Evolutionary conservation across 2,888 invertebrate genomes (phyloP), one percentile per base, ranked within the genome.

Genomic region (Meloe dianella): DNA sequence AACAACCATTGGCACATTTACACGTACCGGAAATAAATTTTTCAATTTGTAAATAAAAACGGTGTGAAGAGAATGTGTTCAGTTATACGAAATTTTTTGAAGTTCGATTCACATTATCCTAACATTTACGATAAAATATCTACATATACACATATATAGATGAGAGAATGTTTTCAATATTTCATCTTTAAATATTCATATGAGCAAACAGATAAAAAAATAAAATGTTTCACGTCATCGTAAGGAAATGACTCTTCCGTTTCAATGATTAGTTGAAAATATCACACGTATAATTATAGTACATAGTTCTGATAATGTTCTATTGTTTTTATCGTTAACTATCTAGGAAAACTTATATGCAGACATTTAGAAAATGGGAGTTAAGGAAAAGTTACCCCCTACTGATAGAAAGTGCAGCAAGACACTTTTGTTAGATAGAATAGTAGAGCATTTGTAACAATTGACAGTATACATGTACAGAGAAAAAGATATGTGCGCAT

Each of bases 1-100:
- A 76, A 74, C 66, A 72, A 66, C 68, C 74, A 70, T 77, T 78
- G 74, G 75, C 77, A 76, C 77, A 75, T 77, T 77, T 76, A 74
- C 77, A 76, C 75, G 74, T 71, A 72, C 68, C 70, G 71, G 73
- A 76, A 72, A 74, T 75, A 74, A 74, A 72, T 74, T 77, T 75
- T 73, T 73, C 73, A 75, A 73, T 73, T 72, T 47, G 10, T 73
- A 73, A 73, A 75, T 70, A 41, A 41, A 66, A 72, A 70, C n/a
- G 71, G 67, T 69, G 38, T 56, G 63, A 47, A 66, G 63, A 65
- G 68, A 60, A 67, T 66, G 69, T 56, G 66, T 67, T 10, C n/a
- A 41, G n/a, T 41, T 41, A 17, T 64, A 72, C 69, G 69, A 41
- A 41, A 71, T 69, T 72, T 27, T 72, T 69, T 66, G 71, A 71